These are phyloP conservation scores for Macroglossus sobrinus DNA, from an alignment of 2,113 vertebrate genomes.

Conservation along the genomic window DNA sequence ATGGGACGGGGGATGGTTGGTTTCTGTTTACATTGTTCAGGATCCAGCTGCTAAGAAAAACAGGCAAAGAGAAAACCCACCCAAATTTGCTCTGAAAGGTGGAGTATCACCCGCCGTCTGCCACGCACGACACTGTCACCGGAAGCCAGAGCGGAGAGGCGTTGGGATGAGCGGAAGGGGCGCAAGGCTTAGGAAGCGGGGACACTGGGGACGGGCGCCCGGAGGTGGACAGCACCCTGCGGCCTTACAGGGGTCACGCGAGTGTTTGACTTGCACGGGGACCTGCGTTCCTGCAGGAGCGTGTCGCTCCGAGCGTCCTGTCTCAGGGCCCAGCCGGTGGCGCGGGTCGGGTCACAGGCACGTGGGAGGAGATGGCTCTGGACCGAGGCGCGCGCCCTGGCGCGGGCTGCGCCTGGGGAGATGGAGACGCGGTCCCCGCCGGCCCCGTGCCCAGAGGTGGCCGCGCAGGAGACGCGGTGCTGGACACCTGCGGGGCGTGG, in stretches of 20 bases:
- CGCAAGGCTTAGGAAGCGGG: rapidly evolving
- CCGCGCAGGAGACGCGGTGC: neutral
- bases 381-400: too few relatives aligned
- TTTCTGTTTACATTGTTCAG: neutral
- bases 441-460: rapidly evolving
- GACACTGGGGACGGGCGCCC: rapidly evolving
- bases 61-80: neutral
- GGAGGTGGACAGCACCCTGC: rapidly evolving
- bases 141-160: neutral
- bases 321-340: neutral
- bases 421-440: too few relatives aligned
- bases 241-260: rapidly evolving
- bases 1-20: neutral
- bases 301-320: neutral
- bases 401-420: too few relatives aligned
- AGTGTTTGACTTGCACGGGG: neutral
- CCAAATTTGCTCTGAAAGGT: neutral
- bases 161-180: rapidly evolving
- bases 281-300: neutral
- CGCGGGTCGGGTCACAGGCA: neutral
- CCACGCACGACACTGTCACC: too few relatives aligned
- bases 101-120: too few relatives aligned
- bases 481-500: rapidly evolving
- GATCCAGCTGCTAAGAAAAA: neutral
- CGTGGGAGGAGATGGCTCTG: neutral